Evolutionary conservation across 2,888 invertebrate species (phyloP), one percentile per base, ranked within the genome.

Genomic region (Drosophila nr. medialis): DNA sequence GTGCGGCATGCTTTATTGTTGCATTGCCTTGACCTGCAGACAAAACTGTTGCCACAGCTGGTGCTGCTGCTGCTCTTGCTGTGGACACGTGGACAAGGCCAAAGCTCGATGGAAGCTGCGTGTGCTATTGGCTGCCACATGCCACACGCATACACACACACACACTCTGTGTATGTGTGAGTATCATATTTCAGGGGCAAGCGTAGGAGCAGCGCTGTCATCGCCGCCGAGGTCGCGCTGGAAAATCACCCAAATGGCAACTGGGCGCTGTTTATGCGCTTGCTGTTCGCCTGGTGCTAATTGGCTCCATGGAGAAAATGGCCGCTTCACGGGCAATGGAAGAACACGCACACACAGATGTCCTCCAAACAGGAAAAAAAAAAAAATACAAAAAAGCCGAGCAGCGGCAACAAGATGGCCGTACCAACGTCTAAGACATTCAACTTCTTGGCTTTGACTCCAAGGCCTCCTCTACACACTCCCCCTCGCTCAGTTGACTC

Each of bases 241-340:
- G 45, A 45, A 45, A 45, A 45, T 15, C 45, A 53, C 53, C 21
- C 53, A 53, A 34, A 36, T 34, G 70, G 66, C 71, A 76, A 56
- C 62, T 48, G 54, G 70, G 49, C 49, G 50, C 51, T 50, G 61
- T 71, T 54, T 55, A 36, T 53, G 62, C 64, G 66, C 51, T 73
- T 90, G 77, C 91, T 91, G 91, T 62, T 90, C 83, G 90, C 91
- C 91, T 90, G 84, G 83, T 86, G 68, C 55, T 82, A 82, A 86
- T 92, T 91, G 89, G 91, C 91, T 91, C 91, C 85, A 88, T 91
- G 80, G 91, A 90, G 91, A 91, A 92, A 91, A 92, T 91, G 91
- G 92, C 91, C 83, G 92, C 83, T 88, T 67, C 72, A 70, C 75
- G 56, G 40, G 58, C 50, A 66, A 66, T 55, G 66, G 51, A 64